Conservation (phyloP, 2,797 vertebrate species). For the Manis crassicaudata region DNA sequence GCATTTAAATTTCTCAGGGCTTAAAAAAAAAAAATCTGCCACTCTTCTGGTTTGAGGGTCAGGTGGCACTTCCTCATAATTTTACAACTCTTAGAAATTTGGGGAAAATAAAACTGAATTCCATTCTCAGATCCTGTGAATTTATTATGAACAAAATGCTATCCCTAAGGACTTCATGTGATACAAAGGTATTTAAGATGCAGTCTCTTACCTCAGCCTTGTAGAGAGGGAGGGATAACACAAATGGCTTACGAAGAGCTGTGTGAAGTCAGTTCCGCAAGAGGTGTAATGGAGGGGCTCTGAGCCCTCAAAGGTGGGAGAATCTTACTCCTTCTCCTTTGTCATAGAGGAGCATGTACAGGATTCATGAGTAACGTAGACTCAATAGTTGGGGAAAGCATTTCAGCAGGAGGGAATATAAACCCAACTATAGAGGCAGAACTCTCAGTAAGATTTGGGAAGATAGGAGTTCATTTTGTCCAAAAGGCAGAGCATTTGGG, state of each 20-base stretch:
- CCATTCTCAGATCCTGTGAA: neutral
- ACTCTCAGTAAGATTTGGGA: neutral
- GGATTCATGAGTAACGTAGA: neutral
- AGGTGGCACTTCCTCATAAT: constrained; percentile 26
- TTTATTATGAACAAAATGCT: constrained; percentile 16
- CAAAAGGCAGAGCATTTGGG: neutral
- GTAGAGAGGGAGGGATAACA: neutral
- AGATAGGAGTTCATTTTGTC: neutral
- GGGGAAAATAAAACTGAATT: neutral
- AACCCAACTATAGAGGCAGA: neutral
- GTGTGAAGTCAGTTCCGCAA: neutral
- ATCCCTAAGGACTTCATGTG: neutral
- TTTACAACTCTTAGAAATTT: constrained; percentile 26
- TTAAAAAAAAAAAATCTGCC: neutral
- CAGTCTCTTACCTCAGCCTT: neutral
- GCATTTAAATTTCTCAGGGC: constrained; percentile 24
- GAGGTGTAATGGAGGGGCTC: neutral
- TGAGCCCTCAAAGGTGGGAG: neutral
- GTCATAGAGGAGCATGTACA: neutral
- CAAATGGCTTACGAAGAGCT: neutral
- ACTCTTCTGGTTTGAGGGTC: constrained; percentile 44
- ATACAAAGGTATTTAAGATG: neutral
- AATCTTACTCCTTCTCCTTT: neutral
- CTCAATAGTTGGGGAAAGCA: neutral
- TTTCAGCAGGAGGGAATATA: neutral